A percentile compares a stretch with the other conserved stretches of the same genome.
Conservation (phyloP, 2,888 invertebrate species). For the Neria commutata region DNA sequence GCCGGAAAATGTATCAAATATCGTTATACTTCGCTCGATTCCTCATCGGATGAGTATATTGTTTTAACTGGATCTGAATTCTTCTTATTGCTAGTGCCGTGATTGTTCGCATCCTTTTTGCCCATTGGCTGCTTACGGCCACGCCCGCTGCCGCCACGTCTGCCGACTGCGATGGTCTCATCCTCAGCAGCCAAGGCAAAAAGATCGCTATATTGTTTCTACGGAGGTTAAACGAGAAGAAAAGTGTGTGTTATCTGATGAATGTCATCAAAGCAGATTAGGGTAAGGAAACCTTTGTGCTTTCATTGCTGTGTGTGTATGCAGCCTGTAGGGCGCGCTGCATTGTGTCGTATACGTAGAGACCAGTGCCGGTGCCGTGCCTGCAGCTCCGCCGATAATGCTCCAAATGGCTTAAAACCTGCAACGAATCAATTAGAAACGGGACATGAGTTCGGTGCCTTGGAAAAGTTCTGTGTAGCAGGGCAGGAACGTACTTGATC, state of each 20-base stretch:
- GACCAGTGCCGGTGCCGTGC: slow-evolving; percentile 70
- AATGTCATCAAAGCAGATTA: too few species aligned
- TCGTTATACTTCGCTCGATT: slow-evolving; percentile 75
- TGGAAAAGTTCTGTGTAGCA: too few species aligned
- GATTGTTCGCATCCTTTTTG: slow-evolving; percentile 63
- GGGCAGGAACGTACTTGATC: slow-evolving; percentile 78
- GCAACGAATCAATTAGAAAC: slow-evolving; percentile 25
- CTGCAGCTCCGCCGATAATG: slow-evolving; percentile 79
- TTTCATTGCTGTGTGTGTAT: slow-evolving; percentile 85
- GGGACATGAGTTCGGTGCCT: background rate
- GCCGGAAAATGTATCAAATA: background rate
- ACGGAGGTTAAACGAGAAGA: slow-evolving; percentile 42
- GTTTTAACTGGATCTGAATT: slow-evolving; percentile 62
- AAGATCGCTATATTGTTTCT: slow-evolving; percentile 88
- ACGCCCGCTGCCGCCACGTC: slow-evolving; percentile 69
- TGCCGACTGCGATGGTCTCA: slow-evolving; percentile 71
- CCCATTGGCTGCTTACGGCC: slow-evolving; percentile 67
- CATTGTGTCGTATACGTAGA: slow-evolving; percentile 89
- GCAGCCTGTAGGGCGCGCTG: slow-evolving; percentile 89
- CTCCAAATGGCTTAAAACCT: slow-evolving; percentile 91
- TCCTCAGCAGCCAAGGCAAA: slow-evolving; percentile 90
- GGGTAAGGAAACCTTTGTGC: slow-evolving; percentile 72
- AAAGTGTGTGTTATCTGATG: too few species aligned
- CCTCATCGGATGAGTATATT: slow-evolving; percentile 79
- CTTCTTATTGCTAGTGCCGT: slow-evolving; percentile 60